phyloP scores from a whole-genome alignment of 2,797 vertebrate genomes.

The Corythornis leucogaster region DNA sequence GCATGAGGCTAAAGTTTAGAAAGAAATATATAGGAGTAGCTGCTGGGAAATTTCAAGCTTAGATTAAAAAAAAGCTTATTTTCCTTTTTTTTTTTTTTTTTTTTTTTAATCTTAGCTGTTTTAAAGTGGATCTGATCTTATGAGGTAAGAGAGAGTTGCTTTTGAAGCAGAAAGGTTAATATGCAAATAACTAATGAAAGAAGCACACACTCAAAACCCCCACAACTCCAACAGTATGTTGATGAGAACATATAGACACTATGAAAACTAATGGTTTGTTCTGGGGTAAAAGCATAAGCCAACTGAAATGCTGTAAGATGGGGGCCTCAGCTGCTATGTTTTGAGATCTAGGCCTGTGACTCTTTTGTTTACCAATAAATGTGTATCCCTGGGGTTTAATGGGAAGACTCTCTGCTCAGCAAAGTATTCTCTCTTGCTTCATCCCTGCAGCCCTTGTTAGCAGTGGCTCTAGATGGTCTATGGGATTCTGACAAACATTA shows the following conservation, averaged over 20 bases:
- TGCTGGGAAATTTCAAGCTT: neutral
- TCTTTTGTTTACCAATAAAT: neutral
- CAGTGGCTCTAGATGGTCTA: neutral
- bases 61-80: neutral
- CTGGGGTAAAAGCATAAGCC: neutral
- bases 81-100: neutral
- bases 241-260: neutral
- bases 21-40: neutral
- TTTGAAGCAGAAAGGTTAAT: neutral
- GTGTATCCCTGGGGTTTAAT: neutral
- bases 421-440: neutral
- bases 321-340: neutral
- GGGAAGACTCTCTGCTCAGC: neutral
- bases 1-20: neutral
- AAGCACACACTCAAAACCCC: neutral
- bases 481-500: neutral
- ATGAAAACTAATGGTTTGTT: neutral
- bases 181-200: neutral
- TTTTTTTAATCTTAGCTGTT: neutral
- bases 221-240: neutral
- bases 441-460: neutral
- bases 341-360: neutral
- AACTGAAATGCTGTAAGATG: neutral
- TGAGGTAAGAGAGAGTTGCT: neutral
- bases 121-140: neutral